Percentiles rank a stretch among this genome's conserved stretches.
Conservation (phyloP, 1,140 invertebrate genomes). For the Drosophila nigromelanica region DNA sequence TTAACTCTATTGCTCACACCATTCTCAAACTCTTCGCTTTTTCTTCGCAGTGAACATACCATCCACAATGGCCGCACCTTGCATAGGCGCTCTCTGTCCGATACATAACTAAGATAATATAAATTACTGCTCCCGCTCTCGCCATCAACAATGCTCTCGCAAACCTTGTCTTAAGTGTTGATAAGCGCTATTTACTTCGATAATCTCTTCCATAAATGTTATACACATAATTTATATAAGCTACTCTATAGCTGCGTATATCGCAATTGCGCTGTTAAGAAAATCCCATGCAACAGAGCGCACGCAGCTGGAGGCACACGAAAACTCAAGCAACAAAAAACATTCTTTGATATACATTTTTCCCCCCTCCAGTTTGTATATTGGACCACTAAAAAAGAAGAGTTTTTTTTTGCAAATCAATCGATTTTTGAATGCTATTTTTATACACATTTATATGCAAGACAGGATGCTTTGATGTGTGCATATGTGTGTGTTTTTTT, state of each 20-base stretch:
- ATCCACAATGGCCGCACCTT: too few species aligned
- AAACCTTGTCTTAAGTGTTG: too few species aligned
- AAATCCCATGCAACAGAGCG: not conserved
- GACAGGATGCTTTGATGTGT: conserved; percentile 32
- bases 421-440: conserved; percentile 16
- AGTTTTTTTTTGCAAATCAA: conserved; percentile 12
- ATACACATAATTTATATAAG: not conserved
- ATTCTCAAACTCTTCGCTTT: too few species aligned
- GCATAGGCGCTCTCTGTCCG: too few species aligned
- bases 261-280: not conserved
- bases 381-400: not conserved
- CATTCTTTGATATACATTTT: not conserved
- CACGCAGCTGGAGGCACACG: not conserved
- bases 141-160: too few species aligned
- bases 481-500: not conserved
- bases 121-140: too few species aligned
- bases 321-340: too few species aligned
- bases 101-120: too few species aligned
- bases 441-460: conserved; percentile 19
- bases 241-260: not conserved
- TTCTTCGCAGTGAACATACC: too few species aligned
- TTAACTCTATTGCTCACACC: too few species aligned
- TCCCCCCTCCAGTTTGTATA: not conserved
- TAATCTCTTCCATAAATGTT: too few species aligned
- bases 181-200: too few species aligned